These are phyloP conservation scores for Piliocolobus tephrosceles DNA, from an alignment of 2,113 vertebrate genomes.

Conservation along the genomic window DNA sequence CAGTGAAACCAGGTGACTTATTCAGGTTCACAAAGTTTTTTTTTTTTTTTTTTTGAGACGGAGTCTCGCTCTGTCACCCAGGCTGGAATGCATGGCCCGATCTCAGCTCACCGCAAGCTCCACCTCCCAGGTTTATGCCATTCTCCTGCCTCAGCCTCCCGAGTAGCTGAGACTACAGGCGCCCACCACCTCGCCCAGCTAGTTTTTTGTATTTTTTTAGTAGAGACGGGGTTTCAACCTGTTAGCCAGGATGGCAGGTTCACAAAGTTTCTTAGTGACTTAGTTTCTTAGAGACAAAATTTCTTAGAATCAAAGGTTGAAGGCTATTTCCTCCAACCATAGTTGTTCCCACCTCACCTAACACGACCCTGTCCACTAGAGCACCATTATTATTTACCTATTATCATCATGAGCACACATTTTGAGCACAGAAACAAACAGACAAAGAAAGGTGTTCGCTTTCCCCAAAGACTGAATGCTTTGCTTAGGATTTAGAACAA, in stretches of 20 bases:
- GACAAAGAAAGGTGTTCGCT: neutral
- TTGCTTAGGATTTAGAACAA: neutral
- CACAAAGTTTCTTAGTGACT: neutral
- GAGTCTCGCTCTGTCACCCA: too few species aligned
- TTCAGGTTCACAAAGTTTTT: neutral
- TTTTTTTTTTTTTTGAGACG: too few species aligned
- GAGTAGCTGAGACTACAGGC: too few species aligned
- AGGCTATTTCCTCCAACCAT: neutral
- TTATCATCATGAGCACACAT: neutral
- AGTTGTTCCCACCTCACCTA: neutral
- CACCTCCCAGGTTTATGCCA: too few species aligned
- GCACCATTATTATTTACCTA: neutral
- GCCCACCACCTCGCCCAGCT: too few species aligned
- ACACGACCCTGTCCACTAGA: neutral
- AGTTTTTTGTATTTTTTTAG: too few species aligned
- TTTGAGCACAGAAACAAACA: neutral
- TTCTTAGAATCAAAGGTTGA: neutral
- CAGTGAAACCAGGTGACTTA: neutral
- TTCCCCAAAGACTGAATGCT: neutral
- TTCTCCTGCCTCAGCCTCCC: too few species aligned
- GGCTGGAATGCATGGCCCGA: too few species aligned
- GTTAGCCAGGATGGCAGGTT: neutral
- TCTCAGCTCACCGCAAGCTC: too few species aligned
- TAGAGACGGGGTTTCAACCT: too few species aligned
- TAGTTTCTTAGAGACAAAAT: neutral